Base-by-base conservation (phyloP, 2,888 invertebrate species). In the Aradus depressus region DNA sequence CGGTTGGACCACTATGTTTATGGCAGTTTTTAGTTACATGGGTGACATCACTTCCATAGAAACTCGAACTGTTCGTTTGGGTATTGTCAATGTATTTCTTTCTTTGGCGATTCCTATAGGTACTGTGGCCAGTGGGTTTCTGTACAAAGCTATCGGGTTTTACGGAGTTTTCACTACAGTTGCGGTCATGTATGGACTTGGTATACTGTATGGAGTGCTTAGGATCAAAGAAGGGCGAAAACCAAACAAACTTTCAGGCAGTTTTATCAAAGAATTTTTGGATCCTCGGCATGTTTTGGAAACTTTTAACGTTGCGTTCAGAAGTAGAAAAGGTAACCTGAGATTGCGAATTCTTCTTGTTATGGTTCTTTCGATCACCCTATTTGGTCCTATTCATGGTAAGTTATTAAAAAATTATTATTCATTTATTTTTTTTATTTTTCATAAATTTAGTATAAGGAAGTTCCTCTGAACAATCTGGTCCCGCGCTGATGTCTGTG, bases 41-140 rank as follows among this genome's bases (percentile, higher is more conserved):
- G 55, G 57, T 4, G 60, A 61, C 44, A 57, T 53, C 23, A 54
- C 55, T 16, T 34, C 53, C 4, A 44, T 47, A 3, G 52, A 55
- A n/a, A 23, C 37, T 12, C 49, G 61, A 44, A 60, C 61, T 3
- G 44, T 59, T n/a, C 56, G 60, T 14, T 54, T 58, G 12, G 61
- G 58, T 3, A 38, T 59, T 2, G 48, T 60, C 16, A 54, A 51
- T 19, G 52, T 57, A 22, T 38, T 43, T 31, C 41, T 55, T 0
- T 43, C 54, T 10, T 23, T 56, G n/a, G 57, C 57, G 6, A 44
- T 50, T 8, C 57, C 59, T 4, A 50, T 52, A 28, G 59, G 59
- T n/a, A 51, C 49, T 3, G 31, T 53, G 10, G 12, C 54, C 18
- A 52, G 53, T 18, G 59, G 59, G 18, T 44, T 53, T 23, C 49